phyloP scores from a whole-genome alignment of 2,888 invertebrate species.

The Heliconius hortense region DNA sequence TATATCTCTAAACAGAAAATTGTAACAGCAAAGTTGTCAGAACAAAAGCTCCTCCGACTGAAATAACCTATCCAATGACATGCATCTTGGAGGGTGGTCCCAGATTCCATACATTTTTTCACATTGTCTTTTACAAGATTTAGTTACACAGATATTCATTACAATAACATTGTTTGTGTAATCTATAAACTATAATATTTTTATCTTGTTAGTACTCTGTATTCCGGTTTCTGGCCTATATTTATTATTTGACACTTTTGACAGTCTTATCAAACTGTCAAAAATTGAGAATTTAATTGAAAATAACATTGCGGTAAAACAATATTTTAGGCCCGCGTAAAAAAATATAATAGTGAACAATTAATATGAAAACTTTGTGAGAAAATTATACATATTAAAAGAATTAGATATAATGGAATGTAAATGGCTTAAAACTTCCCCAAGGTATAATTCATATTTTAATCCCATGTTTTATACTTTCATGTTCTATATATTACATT shows the following conservation, averaged over 20 bases:
- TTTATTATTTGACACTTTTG: background rate
- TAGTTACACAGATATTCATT: background rate
- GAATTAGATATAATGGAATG: constrained; percentile 52
- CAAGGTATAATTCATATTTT: constrained; percentile 51
- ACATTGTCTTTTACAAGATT: too few species aligned
- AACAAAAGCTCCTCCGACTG: too few species aligned
- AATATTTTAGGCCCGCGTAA: background rate
- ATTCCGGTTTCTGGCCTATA: background rate
- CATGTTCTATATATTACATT: background rate
- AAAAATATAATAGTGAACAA: background rate
- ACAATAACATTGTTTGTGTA: background rate
- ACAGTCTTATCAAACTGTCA: background rate
- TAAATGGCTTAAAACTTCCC: constrained; percentile 62
- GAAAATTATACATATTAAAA: constrained; percentile 7
- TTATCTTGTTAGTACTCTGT: background rate
- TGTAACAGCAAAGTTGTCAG: too few species aligned
- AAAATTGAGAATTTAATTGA: background rate
- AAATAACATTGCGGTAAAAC: background rate
- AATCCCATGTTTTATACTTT: background rate
- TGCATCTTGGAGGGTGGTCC: too few species aligned
- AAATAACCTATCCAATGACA: too few species aligned
- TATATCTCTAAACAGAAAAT: too few species aligned
- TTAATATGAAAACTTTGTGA: background rate
- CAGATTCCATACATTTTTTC: too few species aligned
- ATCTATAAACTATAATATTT: background rate